Evolutionary conservation across 2,797 vertebrate genomes (phyloP).

Genomic region (Falco biarmicus): DNA sequence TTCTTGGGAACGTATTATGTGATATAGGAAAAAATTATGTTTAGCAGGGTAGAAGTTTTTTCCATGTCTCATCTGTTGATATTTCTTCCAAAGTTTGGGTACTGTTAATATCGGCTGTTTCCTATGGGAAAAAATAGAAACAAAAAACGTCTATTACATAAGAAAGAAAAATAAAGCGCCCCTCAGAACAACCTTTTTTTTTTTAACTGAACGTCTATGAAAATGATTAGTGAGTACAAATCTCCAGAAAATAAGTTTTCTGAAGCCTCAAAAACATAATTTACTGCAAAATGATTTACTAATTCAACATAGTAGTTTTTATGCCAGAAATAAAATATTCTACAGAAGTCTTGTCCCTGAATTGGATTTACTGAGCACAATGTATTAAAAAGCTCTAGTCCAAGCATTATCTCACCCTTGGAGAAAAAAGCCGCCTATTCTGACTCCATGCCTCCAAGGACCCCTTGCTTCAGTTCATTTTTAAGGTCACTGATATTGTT

Average conservation of each 20-base stretch:
- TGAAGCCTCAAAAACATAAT: background rate
- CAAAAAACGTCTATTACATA: background rate
- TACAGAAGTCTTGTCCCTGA: slow-evolving; percentile 13
- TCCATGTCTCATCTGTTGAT: slow-evolving; percentile 26
- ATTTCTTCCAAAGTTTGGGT: slow-evolving; percentile 12
- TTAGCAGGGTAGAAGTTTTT: background rate
- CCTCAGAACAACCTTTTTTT: background rate
- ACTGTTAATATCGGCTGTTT: slow-evolving; percentile 36
- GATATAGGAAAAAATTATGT: background rate
- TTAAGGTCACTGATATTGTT: slow-evolving; percentile 42
- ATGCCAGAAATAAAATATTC: slow-evolving; percentile 34
- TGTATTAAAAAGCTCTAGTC: slow-evolving; percentile 13
- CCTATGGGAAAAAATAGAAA: slow-evolving; percentile 36
- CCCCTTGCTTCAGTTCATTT: slow-evolving; percentile 9
- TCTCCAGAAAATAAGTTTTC: background rate
- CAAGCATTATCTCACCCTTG: background rate
- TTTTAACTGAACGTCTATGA: background rate
- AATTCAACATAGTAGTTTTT: background rate
- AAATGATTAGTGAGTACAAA: background rate
- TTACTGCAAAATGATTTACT: background rate
- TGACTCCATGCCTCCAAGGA: background rate
- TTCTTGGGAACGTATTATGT: background rate
- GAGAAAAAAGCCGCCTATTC: background rate
- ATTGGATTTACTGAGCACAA: slow-evolving; percentile 15
- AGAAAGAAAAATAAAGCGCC: slow-evolving; percentile 22